These are phyloP conservation scores for Garra rufa DNA, from an alignment of 2,113 vertebrate species.

Conservation along the genomic window DNA sequence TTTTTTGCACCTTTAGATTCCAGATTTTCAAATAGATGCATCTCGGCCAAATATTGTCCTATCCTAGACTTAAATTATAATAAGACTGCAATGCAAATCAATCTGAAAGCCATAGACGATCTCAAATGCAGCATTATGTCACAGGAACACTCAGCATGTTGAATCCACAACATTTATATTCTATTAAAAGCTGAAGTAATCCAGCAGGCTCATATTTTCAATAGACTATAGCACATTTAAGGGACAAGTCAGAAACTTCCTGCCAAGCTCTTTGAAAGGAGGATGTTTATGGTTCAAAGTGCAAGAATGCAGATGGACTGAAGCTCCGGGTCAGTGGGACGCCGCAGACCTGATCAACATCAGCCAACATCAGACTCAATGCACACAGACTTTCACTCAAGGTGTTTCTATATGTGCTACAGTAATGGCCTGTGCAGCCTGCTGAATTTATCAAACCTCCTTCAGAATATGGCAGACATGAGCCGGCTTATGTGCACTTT, in stretches of 20 bases:
- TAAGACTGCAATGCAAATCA: too few relatives aligned
- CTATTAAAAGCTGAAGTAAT: background rate
- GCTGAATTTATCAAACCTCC: too few relatives aligned
- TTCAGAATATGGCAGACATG: background rate
- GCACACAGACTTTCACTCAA: background rate
- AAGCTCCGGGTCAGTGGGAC: slow-evolving; percentile 56
- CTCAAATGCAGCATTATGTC: background rate
- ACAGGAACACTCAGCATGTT: background rate
- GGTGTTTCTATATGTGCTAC: background rate
- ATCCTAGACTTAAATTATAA: too few relatives aligned
- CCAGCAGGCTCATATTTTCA: background rate
- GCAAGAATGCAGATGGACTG: slow-evolving; percentile 59
- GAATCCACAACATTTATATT: background rate
- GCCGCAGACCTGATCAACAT: slow-evolving; percentile 33
- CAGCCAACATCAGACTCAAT: background rate
- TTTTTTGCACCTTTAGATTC: too few relatives aligned
- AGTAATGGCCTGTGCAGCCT: background rate
- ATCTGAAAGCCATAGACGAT: too few relatives aligned
- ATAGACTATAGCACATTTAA: background rate
- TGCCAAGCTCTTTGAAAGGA: slow-evolving; percentile 60
- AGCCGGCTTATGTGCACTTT: too few relatives aligned
- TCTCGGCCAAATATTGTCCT: too few relatives aligned
- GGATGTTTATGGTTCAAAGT: slow-evolving; percentile 63
- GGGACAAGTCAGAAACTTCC: slow-evolving; percentile 53
- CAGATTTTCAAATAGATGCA: too few relatives aligned